Evolutionary conservation across 2,888 invertebrate genomes (phyloP).

Genomic region (Apodemia mormo): DNA sequence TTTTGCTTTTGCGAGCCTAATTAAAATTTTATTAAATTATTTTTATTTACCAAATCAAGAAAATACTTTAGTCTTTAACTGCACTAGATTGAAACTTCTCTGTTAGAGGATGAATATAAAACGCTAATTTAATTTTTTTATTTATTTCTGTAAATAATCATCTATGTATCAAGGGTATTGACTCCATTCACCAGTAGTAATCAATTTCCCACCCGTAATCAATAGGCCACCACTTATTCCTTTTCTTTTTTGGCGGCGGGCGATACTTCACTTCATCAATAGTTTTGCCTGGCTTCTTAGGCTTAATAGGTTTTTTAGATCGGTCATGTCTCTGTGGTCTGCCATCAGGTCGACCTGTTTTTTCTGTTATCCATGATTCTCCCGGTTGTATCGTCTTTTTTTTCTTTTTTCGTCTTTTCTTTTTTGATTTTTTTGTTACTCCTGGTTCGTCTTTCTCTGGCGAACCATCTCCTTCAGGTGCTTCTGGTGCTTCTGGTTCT

Average conservation of each 20-base stretch:
- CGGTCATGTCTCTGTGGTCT: not conserved
- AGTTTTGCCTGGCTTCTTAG: not conserved
- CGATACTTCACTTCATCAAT: not conserved
- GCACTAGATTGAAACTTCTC: too few relatives aligned
- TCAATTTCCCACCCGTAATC: slow-evolving; percentile 53
- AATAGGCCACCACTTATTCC: slow-evolving; percentile 40
- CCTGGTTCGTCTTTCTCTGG: too few relatives aligned
- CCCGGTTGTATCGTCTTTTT: not conserved
- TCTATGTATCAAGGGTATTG: not conserved
- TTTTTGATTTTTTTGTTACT: too few relatives aligned
- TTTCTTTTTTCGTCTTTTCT: not conserved
- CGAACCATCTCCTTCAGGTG: too few relatives aligned
- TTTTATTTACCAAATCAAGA: too few relatives aligned
- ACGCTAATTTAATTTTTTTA: too few relatives aligned
- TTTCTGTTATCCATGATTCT: not conserved
- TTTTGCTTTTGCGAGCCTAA: too few relatives aligned
- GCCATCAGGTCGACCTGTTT: not conserved
- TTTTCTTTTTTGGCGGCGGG: slow-evolving; percentile 2
- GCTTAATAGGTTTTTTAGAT: not conserved
- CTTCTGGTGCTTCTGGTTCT: too few relatives aligned
- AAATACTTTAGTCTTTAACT: too few relatives aligned
- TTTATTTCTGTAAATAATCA: too few relatives aligned
- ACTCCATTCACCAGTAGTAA: slow-evolving; percentile 38
- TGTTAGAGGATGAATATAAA: too few relatives aligned
- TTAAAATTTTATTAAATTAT: too few relatives aligned